phyloP scores from a whole-genome alignment of 2,888 invertebrate species.

The Protodeltote pygarga region DNA sequence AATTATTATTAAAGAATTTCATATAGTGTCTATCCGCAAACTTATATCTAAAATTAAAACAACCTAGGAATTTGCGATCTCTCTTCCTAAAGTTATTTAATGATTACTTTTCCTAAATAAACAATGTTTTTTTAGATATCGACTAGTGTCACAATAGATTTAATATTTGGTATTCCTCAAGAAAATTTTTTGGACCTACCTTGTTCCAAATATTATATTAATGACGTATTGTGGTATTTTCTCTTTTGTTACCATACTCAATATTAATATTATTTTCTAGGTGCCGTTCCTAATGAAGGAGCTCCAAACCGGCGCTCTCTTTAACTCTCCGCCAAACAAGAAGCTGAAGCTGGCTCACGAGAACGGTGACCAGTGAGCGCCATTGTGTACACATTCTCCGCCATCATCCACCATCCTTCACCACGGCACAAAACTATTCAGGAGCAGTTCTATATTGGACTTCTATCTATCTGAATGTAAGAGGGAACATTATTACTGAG shows the following conservation, averaged over 20 bases:
- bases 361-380: slow-evolving; percentile 71
- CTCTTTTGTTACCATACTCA: too few relatives aligned
- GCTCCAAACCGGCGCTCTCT: slow-evolving; percentile 72
- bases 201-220: too few relatives aligned
- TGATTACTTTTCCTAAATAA: too few relatives aligned
- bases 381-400: not conserved
- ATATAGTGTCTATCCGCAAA: too few relatives aligned
- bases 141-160: too few relatives aligned
- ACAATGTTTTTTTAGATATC: too few relatives aligned
- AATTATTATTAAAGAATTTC: not conserved
- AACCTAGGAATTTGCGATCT: too few relatives aligned
- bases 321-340: slow-evolving; percentile 68
- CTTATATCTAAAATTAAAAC: too few relatives aligned
- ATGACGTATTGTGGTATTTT: too few relatives aligned
- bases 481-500: not conserved
- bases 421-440: slow-evolving; percentile 41
- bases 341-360: slow-evolving; percentile 68
- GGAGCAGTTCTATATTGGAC: slow-evolving; percentile 9
- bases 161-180: too few relatives aligned
- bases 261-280: slow-evolving; percentile 34
- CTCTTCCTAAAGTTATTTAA: too few relatives aligned
- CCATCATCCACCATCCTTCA: slow-evolving; percentile 12
- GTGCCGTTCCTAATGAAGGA: slow-evolving; percentile 72
- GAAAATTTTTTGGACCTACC: too few relatives aligned
- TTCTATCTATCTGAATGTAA: not conserved